Percentiles rank a stretch among this genome's conserved stretches.
These are phyloP conservation scores for Torymus aiolomorphi DNA, from an alignment of 2,888 invertebrate genomes.

Conservation along the genomic window DNA sequence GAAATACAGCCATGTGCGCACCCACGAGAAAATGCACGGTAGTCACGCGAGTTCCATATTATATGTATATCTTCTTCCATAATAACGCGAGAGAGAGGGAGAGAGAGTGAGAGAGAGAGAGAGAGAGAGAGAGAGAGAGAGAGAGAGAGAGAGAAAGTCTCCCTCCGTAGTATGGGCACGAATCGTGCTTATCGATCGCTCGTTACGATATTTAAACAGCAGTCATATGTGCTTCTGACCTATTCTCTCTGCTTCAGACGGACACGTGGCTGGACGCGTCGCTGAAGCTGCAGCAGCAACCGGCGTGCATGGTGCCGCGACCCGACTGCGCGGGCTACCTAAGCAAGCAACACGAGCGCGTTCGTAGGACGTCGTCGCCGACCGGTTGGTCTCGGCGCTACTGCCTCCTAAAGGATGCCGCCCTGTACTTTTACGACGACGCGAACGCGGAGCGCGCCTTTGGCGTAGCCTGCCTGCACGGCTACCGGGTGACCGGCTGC, in stretches of 20 bases:
- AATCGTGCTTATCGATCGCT: no score
- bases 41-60: no score
- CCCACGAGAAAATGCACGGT: no score
- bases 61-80: no score
- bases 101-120: no score
- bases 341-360: slow-evolving; percentile 82
- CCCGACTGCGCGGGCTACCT: slow-evolving; percentile 97
- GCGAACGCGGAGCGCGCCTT: slow-evolving; percentile 91
- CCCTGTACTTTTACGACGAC: slow-evolving; percentile 94
- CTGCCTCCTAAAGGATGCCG: slow-evolving; percentile 96
- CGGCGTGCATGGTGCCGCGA: slow-evolving; percentile 86
- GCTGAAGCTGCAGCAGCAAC: slow-evolving; percentile 86
- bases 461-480: slow-evolving; percentile 95
- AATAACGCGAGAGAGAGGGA: no score
- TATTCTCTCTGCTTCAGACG: slow-evolving; percentile 69
- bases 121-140: no score
- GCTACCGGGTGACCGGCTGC: slow-evolving; percentile 92
- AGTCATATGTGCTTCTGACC: no score
- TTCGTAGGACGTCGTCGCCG: slow-evolving; percentile 83
- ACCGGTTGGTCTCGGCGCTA: slow-evolving; percentile 94
- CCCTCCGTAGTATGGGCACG: no score
- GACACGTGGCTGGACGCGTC: slow-evolving; percentile 86
- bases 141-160: no score
- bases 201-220: no score
- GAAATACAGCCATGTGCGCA: no score